phyloP scores from a whole-genome alignment of 2,113 vertebrate species.

The Tetraodon nigroviridis region DNA sequence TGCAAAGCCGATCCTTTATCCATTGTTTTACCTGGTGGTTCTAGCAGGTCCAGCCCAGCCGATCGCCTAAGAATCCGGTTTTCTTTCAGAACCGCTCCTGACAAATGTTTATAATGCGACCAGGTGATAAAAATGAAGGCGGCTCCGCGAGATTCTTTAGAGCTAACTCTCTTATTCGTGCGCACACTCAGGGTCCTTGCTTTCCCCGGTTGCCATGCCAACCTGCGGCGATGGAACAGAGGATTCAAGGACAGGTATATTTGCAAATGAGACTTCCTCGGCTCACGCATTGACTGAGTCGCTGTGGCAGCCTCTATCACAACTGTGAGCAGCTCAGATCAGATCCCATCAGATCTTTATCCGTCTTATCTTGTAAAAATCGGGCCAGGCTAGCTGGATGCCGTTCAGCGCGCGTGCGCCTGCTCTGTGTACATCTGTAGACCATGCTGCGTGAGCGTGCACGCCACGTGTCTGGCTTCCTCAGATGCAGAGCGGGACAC shows the following conservation, averaged over 20 bases:
- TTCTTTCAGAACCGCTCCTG: constrained; percentile 17
- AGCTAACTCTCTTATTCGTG: constrained; percentile 33
- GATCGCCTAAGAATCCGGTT: constrained; percentile 13
- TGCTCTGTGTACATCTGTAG: constrained; percentile 53
- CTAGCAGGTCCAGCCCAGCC: neutral
- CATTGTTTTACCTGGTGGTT: neutral
- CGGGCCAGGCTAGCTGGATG: constrained; percentile 15
- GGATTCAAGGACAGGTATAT: constrained; percentile 73
- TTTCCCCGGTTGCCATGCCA: constrained; percentile 70
- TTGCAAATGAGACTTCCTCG: constrained; percentile 60
- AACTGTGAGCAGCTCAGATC: too few species aligned
- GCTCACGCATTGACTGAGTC: constrained; percentile 38
- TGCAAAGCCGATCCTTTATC: neutral
- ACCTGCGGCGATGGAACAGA: constrained; percentile 60
- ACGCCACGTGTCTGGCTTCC: constrained; percentile 45
- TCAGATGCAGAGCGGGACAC: constrained; percentile 45
- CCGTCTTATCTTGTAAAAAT: too few species aligned
- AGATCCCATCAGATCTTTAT: too few species aligned
- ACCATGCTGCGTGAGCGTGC: constrained; percentile 46
- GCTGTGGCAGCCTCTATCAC: constrained; percentile 12
- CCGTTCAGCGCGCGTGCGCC: constrained; percentile 23
- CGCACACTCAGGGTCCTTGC: constrained; percentile 38
- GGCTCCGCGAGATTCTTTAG: constrained; percentile 45
- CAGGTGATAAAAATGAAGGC: constrained; percentile 45
- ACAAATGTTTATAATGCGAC: constrained; percentile 37